These are phyloP conservation scores for Apteryx mantelli DNA, from an alignment of 2,113 vertebrate genomes.

Conservation along the genomic window DNA sequence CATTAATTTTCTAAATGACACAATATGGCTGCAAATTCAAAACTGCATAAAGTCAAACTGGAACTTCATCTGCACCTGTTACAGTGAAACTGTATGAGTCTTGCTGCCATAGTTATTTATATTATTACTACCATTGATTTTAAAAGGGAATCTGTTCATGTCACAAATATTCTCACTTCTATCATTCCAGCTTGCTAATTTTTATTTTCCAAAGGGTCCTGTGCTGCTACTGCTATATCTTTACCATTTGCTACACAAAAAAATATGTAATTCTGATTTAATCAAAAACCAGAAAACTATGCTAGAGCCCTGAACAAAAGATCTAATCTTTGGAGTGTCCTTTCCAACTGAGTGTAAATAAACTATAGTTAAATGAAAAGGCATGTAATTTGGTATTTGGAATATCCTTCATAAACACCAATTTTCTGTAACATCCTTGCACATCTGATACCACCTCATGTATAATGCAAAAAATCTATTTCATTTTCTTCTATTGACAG, in stretches of 20 bases:
- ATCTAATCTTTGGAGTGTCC: slow-evolving; percentile 65
- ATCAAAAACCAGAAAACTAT: slow-evolving; percentile 60
- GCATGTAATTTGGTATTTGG: slow-evolving; percentile 79
- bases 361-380: slow-evolving; percentile 77
- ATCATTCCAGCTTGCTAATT: slow-evolving; percentile 3
- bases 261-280: slow-evolving; percentile 59
- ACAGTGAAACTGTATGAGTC: slow-evolving; percentile 45
- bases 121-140: slow-evolving; percentile 54
- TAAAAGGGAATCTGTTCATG: slow-evolving; percentile 57
- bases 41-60: neutral
- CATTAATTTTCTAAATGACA: neutral
- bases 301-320: slow-evolving; percentile 69
- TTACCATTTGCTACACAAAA: slow-evolving; percentile 37
- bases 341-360: slow-evolving; percentile 75
- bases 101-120: neutral
- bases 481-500: slow-evolving; percentile 81
- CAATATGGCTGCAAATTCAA: slow-evolving; percentile 44
- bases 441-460: slow-evolving; percentile 80
- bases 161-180: slow-evolving; percentile 23
- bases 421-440: slow-evolving; percentile 77
- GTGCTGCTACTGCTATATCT: neutral
- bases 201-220: slow-evolving; percentile 39
- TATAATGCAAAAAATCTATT: slow-evolving; percentile 80
- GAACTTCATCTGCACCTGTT: slow-evolving; percentile 76
- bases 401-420: slow-evolving; percentile 79